Evolutionary conservation across 2,888 invertebrate genomes (phyloP), one percentile per base, ranked within the genome.

Genomic region (Cybosia mesomella): DNA sequence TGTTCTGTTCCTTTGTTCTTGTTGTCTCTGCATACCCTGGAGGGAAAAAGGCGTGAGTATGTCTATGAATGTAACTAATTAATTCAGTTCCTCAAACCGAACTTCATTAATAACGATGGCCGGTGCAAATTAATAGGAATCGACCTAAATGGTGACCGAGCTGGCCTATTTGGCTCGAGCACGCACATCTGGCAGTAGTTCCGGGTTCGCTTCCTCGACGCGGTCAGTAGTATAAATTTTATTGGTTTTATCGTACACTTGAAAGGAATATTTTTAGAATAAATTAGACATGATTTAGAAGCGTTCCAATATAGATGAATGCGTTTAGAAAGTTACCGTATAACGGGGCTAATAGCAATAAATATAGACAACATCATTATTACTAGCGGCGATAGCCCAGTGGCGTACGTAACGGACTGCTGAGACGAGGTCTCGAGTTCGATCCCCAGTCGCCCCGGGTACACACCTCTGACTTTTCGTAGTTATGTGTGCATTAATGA

Each of bases 151-250:
- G 67, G 64, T n/a, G 53, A 71, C 62, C 74, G 72, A 64, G 64
- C 21, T 65, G 76, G 67, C 80, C 76, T 66, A 77, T 70, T 82
- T 82, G 74, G 83, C 74, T 73, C 71, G 67, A 58, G 61, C 0
- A 64, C 71, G 72, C 69, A 73, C 79, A 82, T 79, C 73, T 81
- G 82, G 62, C 57, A 36, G 22, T 9, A 28, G 78, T 81, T 80
- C 82, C 82, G 79, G 81, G 83, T 82, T 75, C 62, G 64, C 70
- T 81, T 80, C 81, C 81, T 73, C 34, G 53, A 49, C 22, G 64
- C 22, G 43, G 61, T 36, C 49, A 68, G 22, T 49, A n/a, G 53
- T 69, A 66, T 60, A 60, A 64, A n/a, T 64, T 60, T 61, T 65
- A 58, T 69, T 62, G 54, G 32, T 34, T 53, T 28, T 65, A 66